Percentiles rank a stretch among this genome's conserved stretches.
Conservation (phyloP, 2,113 vertebrate genomes). For the Seriola aureovittata region DNA sequence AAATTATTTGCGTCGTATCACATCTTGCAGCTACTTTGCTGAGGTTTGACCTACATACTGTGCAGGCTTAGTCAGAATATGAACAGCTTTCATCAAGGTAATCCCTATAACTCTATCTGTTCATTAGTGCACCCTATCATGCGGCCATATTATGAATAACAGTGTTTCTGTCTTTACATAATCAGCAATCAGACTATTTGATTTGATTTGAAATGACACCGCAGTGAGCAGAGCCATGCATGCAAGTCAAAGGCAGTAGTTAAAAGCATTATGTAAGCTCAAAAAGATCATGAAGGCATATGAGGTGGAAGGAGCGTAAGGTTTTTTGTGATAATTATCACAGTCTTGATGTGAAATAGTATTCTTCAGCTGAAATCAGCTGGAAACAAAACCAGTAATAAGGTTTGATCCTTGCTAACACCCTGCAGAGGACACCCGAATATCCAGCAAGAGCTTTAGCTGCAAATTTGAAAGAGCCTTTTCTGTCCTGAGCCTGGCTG, state of each 20-base stretch:
- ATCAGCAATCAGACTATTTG: slow-evolving; percentile 44
- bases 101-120: slow-evolving; percentile 42
- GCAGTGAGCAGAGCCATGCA: slow-evolving; percentile 21
- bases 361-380: slow-evolving; percentile 61
- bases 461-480: slow-evolving; percentile 51
- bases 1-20: slow-evolving; percentile 59
- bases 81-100: slow-evolving; percentile 67
- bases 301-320: slow-evolving; percentile 25
- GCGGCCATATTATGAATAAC: slow-evolving; percentile 35
- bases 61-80: slow-evolving; percentile 43
- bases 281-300: slow-evolving; percentile 43
- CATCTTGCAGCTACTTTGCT: slow-evolving; percentile 47
- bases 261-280: slow-evolving; percentile 66
- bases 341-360: slow-evolving; percentile 40
- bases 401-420: slow-evolving; percentile 58
- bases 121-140: slow-evolving; percentile 57
- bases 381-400: slow-evolving; percentile 71
- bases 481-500: slow-evolving; percentile 43
- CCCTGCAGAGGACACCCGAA: slow-evolving; percentile 60
- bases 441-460: slow-evolving; percentile 48
- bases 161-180: slow-evolving; percentile 60
- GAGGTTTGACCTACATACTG: slow-evolving; percentile 71
- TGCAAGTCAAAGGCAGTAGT: slow-evolving; percentile 32
- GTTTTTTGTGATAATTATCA: slow-evolving; percentile 52
- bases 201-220: slow-evolving; percentile 55